These are phyloP conservation scores for Cyprinodon tularosa DNA, from an alignment of 2,113 vertebrate species.

Conservation along the genomic window DNA sequence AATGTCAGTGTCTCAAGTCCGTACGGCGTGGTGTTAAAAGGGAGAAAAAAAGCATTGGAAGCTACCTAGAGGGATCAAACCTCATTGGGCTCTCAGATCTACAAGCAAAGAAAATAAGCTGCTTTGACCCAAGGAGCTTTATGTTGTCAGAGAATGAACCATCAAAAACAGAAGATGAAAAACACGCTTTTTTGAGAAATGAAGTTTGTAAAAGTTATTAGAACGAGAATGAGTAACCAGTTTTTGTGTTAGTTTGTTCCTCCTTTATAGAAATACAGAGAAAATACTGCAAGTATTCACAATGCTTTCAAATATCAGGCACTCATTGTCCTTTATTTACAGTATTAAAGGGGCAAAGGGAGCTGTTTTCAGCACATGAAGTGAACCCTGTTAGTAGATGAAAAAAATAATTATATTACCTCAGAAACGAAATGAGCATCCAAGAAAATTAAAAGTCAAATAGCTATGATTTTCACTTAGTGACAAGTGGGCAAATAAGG, in stretches of 20 bases:
- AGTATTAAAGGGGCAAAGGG: slow-evolving; percentile 33
- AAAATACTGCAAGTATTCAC: slow-evolving; percentile 37
- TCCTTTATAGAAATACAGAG: background rate
- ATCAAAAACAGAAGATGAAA: slow-evolving; percentile 1
- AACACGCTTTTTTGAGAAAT: slow-evolving; percentile 27
- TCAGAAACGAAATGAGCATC: slow-evolving; percentile 56
- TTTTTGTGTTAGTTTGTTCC: slow-evolving; percentile 37
- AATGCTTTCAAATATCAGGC: slow-evolving; percentile 35
- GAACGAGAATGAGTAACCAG: slow-evolving; percentile 10
- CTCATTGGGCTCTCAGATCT: slow-evolving; percentile 52
- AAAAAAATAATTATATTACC: slow-evolving; percentile 51
- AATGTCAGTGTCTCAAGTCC: slow-evolving; percentile 48
- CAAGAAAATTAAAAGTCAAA: slow-evolving; percentile 67
- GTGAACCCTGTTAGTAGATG: slow-evolving; percentile 40
- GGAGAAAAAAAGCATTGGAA: slow-evolving; percentile 24
- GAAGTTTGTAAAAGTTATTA: slow-evolving; percentile 52
- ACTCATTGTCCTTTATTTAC: slow-evolving; percentile 46
- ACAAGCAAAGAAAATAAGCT: slow-evolving; percentile 43
- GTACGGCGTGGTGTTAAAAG: slow-evolving; percentile 41
- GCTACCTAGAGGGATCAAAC: slow-evolving; percentile 47
- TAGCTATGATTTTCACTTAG: slow-evolving; percentile 63
- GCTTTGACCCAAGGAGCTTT: slow-evolving; percentile 43
- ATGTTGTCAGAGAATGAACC: slow-evolving; percentile 30
- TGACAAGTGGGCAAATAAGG: slow-evolving; percentile 43
- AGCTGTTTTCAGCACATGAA: slow-evolving; percentile 38